These are phyloP conservation scores for Platycercus adscitus DNA, from an alignment of 2,113 vertebrate genomes.

Conservation along the genomic window DNA sequence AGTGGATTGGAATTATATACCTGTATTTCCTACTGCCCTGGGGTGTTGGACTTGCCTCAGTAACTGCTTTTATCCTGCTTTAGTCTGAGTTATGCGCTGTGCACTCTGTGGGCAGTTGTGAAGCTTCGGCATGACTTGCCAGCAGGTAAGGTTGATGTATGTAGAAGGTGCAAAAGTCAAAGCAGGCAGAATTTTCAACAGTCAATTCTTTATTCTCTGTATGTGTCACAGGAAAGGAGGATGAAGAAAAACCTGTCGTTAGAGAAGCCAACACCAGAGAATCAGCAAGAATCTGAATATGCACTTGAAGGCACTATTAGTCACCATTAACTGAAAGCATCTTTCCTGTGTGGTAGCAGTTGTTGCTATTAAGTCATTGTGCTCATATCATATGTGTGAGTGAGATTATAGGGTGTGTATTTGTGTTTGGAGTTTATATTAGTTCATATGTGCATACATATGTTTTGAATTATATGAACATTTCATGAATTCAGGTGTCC, in stretches of 20 bases:
- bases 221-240: neutral
- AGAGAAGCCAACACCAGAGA: neutral
- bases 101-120: neutral
- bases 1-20: neutral
- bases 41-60: neutral
- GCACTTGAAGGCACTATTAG: neutral
- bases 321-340: neutral
- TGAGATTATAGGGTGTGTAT: neutral
- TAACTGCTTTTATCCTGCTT: neutral
- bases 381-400: neutral
- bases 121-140: neutral
- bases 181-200: neutral
- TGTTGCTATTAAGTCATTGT: neutral
- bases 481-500: neutral
- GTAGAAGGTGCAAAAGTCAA: neutral
- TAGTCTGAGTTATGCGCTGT: neutral
- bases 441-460: accelerated
- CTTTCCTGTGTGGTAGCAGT: neutral
- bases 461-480: neutral
- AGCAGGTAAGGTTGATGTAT: neutral
- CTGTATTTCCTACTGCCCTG: neutral
- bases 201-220: neutral
- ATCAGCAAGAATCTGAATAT: neutral
- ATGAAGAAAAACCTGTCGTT: neutral
- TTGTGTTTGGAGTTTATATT: neutral